Conservation (phyloP, 2,797 vertebrate genomes). For the Crax fasciolata region DNA sequence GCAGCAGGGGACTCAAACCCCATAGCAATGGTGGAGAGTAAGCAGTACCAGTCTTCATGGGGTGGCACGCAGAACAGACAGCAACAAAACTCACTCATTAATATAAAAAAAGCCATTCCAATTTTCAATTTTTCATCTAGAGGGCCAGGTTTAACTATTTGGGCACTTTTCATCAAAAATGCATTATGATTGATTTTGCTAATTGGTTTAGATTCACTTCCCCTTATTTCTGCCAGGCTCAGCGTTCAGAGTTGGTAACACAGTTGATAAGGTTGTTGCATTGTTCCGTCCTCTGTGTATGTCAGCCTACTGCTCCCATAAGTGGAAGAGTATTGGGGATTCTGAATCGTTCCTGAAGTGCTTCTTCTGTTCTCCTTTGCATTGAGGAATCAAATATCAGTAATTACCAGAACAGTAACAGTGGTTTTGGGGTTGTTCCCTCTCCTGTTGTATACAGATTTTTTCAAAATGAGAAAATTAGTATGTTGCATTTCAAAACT, state of each 20-base stretch:
- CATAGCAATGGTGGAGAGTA: fast-evolving
- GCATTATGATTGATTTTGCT: background rate
- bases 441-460: background rate
- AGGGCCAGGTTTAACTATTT: background rate
- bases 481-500: background rate
- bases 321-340: background rate
- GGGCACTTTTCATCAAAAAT: background rate
- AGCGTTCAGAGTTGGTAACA: background rate
- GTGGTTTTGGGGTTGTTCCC: background rate
- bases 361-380: background rate
- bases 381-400: background rate
- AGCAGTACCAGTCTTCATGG: background rate
- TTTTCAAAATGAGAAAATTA: background rate
- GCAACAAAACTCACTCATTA: background rate
- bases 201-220: background rate
- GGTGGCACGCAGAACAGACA: background rate
- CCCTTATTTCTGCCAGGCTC: background rate
- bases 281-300: background rate
- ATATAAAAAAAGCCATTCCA: background rate
- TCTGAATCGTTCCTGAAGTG: background rate
- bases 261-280: fast-evolving
- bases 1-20: fast-evolving
- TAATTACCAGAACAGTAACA: background rate
- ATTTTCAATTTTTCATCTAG: background rate
- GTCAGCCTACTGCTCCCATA: background rate